Percentiles rank a stretch among this genome's conserved stretches.
Evolutionary conservation across 2,888 invertebrate genomes (phyloP).

Genomic region (Drosophila pseudotalamancana): DNA sequence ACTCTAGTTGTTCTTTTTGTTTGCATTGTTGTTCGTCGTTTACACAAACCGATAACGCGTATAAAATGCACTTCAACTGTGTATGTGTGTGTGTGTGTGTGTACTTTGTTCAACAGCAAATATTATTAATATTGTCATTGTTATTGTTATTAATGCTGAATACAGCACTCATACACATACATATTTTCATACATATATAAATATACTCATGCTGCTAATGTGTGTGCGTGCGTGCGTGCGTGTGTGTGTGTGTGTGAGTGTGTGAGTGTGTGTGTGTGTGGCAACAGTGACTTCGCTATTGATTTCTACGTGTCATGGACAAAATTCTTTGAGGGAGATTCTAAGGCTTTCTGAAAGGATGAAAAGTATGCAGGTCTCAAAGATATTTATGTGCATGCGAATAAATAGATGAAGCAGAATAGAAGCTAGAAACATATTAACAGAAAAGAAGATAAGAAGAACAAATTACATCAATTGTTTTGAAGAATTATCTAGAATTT

Average conservation of each 20-base stretch:
- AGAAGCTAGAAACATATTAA: no score
- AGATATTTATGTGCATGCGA: neutral
- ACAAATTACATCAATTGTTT: no score
- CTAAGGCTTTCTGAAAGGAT: neutral
- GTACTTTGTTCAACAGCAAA: constrained; percentile 67
- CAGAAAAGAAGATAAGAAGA: no score
- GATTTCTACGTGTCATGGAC: constrained; percentile 29
- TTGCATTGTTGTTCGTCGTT: constrained; percentile 50
- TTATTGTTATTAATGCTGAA: constrained; percentile 65
- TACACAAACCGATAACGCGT: constrained; percentile 53
- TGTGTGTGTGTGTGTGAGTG: no score
- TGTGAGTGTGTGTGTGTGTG: constrained; percentile 22
- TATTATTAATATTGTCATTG: constrained; percentile 71
- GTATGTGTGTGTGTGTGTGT: constrained; percentile 22
- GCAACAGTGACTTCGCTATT: constrained; percentile 37
- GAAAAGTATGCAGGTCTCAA: neutral
- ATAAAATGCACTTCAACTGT: constrained; percentile 44
- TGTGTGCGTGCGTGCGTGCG: no score
- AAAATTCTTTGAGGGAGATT: neutral
- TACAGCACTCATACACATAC: constrained; percentile 31
- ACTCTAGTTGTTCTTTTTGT: constrained; percentile 71
- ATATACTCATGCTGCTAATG: neutral
- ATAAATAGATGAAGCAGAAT: no score
- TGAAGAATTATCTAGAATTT: no score
- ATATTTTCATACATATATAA: neutral